phyloP scores from a whole-genome alignment of 2,888 invertebrate species.

The Dryomyza anilis region DNA sequence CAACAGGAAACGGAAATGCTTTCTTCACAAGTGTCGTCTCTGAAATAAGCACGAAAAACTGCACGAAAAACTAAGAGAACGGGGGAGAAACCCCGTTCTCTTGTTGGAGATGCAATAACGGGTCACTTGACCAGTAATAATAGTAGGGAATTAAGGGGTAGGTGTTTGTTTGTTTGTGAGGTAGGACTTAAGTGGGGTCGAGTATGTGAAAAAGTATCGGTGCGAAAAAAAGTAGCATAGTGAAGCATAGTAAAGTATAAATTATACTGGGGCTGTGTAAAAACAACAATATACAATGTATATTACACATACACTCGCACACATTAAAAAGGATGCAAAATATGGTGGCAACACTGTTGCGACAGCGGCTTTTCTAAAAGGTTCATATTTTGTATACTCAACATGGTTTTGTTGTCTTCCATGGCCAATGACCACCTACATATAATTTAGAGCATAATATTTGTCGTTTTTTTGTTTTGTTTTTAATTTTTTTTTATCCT shows the following conservation, averaged over 20 bases:
- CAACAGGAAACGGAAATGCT: constrained; percentile 30
- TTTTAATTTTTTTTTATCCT: constrained; percentile 22
- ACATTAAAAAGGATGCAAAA: no score
- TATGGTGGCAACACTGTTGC: constrained; percentile 1
- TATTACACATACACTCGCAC: constrained; percentile 39
- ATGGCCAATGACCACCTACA: constrained; percentile 34
- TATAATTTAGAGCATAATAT: constrained; percentile 36
- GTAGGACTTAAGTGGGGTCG: constrained; percentile 1
- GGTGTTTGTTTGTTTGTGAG: no score
- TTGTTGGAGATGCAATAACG: no score
- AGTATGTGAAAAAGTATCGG: constrained; percentile 10
- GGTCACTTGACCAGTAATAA: no score
- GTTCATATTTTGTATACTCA: constrained; percentile 16
- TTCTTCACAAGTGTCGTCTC: constrained; percentile 52
- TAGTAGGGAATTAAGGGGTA: no score
- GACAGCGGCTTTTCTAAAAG: constrained; percentile 15
- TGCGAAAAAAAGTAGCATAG: not conserved
- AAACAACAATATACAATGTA: not conserved
- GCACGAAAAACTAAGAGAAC: no score
- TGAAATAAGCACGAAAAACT: constrained; percentile 11
- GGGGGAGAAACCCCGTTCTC: no score
- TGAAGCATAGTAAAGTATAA: not conserved
- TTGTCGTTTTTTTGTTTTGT: constrained; percentile 16
- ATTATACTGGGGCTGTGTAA: not conserved
- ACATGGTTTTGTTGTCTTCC: constrained; percentile 12